Conservation (phyloP, 2,888 invertebrate species). For the Drosophila tanythrix region DNA sequence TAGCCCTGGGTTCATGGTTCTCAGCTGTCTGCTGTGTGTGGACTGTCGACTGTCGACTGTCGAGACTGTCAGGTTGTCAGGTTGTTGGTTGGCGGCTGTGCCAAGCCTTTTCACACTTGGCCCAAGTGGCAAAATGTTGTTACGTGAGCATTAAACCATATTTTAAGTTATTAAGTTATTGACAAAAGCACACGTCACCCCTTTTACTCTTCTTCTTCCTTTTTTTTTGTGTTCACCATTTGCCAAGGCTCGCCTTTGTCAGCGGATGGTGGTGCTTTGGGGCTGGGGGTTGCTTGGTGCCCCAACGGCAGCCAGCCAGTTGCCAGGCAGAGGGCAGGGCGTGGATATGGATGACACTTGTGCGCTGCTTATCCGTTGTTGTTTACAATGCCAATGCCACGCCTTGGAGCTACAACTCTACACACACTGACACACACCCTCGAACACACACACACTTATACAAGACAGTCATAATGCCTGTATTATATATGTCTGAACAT, state of each 20-base stretch:
- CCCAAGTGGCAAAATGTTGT: constrained; percentile 79
- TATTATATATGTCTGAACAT: constrained; percentile 71
- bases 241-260: constrained; percentile 5
- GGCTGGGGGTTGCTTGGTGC: background rate
- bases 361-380: constrained; percentile 76
- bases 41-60: constrained; percentile 3
- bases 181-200: constrained; percentile 77
- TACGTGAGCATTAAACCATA: constrained; percentile 79
- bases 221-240: background rate
- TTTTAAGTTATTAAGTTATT: constrained; percentile 82
- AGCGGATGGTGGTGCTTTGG: background rate
- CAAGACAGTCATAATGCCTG: constrained; percentile 47
- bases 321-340: constrained; percentile 42
- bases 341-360: constrained; percentile 70
- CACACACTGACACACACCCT: constrained; percentile 19
- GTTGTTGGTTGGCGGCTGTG: constrained; percentile 22
- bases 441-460: constrained; percentile 12
- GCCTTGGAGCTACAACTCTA: constrained; percentile 50
- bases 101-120: constrained; percentile 61
- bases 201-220: constrained; percentile 24
- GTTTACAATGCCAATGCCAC: constrained; percentile 77
- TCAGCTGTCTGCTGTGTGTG: constrained; percentile 17
- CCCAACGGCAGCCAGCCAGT: constrained; percentile 9
- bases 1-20: constrained; percentile 36
- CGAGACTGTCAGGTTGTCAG: constrained; percentile 10